phyloP scores from a whole-genome alignment of 2,113 vertebrate genomes.

The Pogonocichla stellata region DNA sequence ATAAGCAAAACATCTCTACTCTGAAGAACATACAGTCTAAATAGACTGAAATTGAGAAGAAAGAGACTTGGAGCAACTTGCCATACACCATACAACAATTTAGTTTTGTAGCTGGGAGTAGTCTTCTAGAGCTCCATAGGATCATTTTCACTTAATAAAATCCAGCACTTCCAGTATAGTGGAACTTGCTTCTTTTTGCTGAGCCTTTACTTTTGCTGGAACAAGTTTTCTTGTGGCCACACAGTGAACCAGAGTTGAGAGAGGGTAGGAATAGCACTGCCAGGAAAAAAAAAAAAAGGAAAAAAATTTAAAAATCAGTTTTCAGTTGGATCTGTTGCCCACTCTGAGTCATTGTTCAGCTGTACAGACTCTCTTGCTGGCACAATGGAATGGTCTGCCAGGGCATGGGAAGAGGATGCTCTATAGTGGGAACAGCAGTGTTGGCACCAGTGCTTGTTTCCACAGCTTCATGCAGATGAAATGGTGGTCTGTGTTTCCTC shows the following conservation, averaged over 20 bases:
- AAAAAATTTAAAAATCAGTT: background rate
- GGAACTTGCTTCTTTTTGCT: background rate
- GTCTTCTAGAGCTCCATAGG: background rate
- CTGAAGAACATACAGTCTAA: background rate
- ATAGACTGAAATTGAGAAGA: background rate
- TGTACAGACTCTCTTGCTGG: conserved; percentile 19
- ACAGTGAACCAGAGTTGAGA: background rate
- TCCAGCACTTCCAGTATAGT: background rate
- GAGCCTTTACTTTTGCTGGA: conserved; percentile 15
- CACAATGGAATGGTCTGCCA: background rate
- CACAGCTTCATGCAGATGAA: background rate
- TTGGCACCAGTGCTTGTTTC: background rate
- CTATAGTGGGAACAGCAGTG: background rate
- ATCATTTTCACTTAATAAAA: conserved; percentile 35
- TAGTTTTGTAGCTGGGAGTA: background rate
- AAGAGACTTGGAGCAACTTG: background rate
- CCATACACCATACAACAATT: background rate
- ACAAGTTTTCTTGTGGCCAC: conserved; percentile 4
- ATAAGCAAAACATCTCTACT: background rate
- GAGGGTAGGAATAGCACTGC: background rate
- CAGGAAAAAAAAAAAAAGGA: background rate
- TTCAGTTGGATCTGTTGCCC: background rate
- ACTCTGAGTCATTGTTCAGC: conserved; percentile 32
- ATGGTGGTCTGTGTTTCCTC: background rate
- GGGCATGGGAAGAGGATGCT: background rate